Base-by-base conservation (phyloP, 2,797 vertebrate species). In the Chaetophractus vellerosus region DNA sequence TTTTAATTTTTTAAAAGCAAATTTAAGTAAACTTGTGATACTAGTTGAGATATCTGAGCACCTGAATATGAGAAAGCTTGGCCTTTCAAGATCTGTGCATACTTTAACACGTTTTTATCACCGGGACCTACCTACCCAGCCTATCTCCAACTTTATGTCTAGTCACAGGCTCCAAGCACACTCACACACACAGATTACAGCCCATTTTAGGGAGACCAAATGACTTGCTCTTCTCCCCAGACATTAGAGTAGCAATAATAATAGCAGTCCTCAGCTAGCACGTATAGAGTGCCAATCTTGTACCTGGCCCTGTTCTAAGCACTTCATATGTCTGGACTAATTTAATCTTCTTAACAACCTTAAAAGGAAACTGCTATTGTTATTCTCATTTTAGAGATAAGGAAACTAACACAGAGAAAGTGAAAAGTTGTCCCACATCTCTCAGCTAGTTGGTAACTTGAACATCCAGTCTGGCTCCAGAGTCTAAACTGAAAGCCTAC, bases 321-420 rank as follows among this genome's bases (percentile, higher is more conserved):
- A 64, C 45, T 76, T 76, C 14, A 12, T 36, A n/a, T 38, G n/a
- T 45, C 33, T 61, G 28, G 7, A 85, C 16, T 81, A 48, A 69
- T 76, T 81, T 63, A 71, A 11, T 66, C 16, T 38, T 68, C 24
- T 1, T 59, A 38, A 78, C 24, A 55, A 68, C 21, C 45, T 52
- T 48, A 36, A 18, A 8, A 78, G 69, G 61, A 75, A 90, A 92
- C 74, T 14, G 52, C n/a, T 63, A 79, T 18, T 9, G 26, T 72
- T 86, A 87, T 28, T 78, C 26, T 50, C 81, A 74, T 21, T 86
- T 80, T 24, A 74, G 38, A 89, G 59, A 89, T 57, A 64, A 82
- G 63, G 45, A 91, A 72, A 78, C 36, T 50, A 48, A 91, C 66
- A 41, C 5, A 88, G 14, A 33, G 24, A 71, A 81, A 74, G 19